Conservation (phyloP, 1,140 invertebrate species). For the Zaprionus tsacasi region DNA sequence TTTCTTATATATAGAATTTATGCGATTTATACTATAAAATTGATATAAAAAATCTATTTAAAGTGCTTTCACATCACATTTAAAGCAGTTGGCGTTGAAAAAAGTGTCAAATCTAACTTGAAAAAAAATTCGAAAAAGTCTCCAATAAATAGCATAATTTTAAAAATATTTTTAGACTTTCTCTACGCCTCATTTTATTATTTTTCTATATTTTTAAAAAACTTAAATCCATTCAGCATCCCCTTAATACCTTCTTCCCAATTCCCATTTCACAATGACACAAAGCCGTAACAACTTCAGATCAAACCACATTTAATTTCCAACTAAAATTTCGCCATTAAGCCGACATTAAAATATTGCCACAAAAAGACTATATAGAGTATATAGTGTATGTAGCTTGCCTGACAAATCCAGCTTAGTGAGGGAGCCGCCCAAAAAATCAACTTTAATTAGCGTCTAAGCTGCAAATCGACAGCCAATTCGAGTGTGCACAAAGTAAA, state of each 20-base stretch:
- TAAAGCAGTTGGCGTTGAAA: background rate
- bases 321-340: background rate
- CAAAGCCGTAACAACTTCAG: background rate
- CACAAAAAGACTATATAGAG: background rate
- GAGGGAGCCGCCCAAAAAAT: conserved; percentile 40
- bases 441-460: conserved; percentile 72
- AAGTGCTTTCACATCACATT: background rate
- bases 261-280: too few species aligned
- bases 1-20: too few species aligned
- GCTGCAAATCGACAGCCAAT: conserved; percentile 58
- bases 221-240: too few species aligned
- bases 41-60: background rate
- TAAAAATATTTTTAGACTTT: background rate
- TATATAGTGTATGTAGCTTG: background rate
- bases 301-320: conserved; percentile 33
- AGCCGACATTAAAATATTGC: conserved; percentile 17
- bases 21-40: background rate
- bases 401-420: conserved; percentile 3
- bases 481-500: conserved; percentile 54
- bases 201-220: too few species aligned
- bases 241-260: too few species aligned
- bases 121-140: too few species aligned
- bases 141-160: background rate
- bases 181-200: too few species aligned
- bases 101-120: too few species aligned